Evolutionary conservation across 2,888 invertebrate genomes (phyloP), one percentile per base, ranked within the genome.

Genomic region (Xestia ashworthii): DNA sequence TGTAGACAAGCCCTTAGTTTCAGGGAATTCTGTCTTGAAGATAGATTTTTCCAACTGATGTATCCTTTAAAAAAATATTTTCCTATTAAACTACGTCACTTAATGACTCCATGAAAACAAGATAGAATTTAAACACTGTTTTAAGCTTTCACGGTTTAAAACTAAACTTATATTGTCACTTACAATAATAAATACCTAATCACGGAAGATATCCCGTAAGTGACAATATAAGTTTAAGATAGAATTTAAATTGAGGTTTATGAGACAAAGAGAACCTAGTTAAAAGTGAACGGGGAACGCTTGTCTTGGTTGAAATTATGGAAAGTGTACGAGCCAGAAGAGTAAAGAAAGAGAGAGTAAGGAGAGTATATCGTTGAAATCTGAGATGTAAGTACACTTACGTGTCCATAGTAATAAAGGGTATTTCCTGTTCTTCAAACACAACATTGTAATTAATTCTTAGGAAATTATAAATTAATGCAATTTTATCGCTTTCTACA

Each of bases 1-100:
- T 53, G 73, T 62, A 71, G 86, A 38, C 74, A 74, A 32, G 78
- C 86, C 46, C 78, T 71, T 64, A 53, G 16, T 84, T 82, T 44
- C 72, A n/a, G 77, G 73, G 32, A 86, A 86, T 22, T 67, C 50
- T n/a, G 81, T 55, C 55, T 77, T 81, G 12, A 48, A 48, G 38
- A 83, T 55, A 11, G 86, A 67, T n/a, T 60, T 66, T 44, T 85
- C 80, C 55, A 80, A 22, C 46, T 75, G 19, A 41, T 74, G 50
- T 66, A 86, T 58, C 41, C 86, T 86, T 19, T 8, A 76, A 50
- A 60, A 60, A 64, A 8, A 55, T 4, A 25, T 41, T 60, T n/a
- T 58, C 3, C 22, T 25, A 16, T 64, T n/a, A 22, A 25, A 22
- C 3, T 16, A 48, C 16, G 14, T n/a, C 8, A 60, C 3, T 32